Percentiles rank a stretch among this genome's conserved stretches.
phyloP scores from a whole-genome alignment of 2,797 vertebrate genomes.

The Anolis apletophallus region DNA sequence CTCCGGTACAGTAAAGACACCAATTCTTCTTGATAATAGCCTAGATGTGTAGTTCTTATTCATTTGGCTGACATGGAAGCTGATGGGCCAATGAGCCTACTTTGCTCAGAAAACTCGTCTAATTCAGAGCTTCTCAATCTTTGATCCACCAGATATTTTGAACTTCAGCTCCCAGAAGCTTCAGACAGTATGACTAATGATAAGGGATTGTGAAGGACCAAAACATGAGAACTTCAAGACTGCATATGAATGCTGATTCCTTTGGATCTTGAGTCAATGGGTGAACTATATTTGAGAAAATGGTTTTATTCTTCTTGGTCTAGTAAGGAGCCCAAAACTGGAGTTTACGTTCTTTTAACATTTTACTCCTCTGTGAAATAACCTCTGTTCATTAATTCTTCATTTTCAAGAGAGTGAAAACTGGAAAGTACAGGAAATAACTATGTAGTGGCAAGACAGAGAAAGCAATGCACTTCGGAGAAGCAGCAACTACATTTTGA shows the following conservation, averaged over 20 bases:
- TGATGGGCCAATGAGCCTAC: no score
- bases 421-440: background rate
- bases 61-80: background rate
- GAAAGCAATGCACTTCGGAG: background rate
- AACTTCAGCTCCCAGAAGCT: background rate
- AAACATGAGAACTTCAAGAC: no score
- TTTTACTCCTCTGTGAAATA: background rate
- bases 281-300: background rate
- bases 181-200: no score
- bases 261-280: background rate
- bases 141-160: background rate
- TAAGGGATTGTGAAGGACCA: no score
- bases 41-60: background rate
- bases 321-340: background rate
- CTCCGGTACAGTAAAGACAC: background rate
- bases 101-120: background rate
- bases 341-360: background rate
- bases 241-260: background rate
- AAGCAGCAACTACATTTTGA: background rate
- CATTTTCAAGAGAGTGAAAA: background rate
- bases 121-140: background rate
- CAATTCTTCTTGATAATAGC: conserved; percentile 12
- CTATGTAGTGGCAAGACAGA: background rate
- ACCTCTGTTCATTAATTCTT: background rate
- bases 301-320: background rate